Base-by-base conservation (phyloP, 2,888 invertebrate species). In the Xanthostigma xanthostigma region DNA sequence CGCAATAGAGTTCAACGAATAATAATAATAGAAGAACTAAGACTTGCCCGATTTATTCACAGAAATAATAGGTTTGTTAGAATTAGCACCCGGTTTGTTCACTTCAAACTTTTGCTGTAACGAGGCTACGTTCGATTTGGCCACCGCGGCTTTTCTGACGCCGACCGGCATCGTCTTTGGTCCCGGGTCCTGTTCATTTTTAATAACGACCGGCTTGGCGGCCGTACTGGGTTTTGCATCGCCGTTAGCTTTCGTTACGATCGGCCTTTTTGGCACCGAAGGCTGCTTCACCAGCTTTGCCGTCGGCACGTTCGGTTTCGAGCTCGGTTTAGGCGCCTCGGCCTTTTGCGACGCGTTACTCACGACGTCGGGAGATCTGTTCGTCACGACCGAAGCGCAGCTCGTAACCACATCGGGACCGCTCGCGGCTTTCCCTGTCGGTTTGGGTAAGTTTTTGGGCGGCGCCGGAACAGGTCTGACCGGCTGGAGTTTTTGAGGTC, bases 51-150 rank as follows among this genome's bases (percentile, higher is more conserved):
- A 5, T 27, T 27, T 27, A 27, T 27, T 27, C 27, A 27, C 27
- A 27, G 27, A 27, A 5, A 27, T 17, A 17, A 17, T 6, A 27
- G 27, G 27, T 27, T 27, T 27, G 6, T 27, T 27, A 4, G 44
- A 34, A 12, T 39, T 33, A 47, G 49, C 49, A 34, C 52, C 46
- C 45, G 55, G 53, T 11, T 53, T 51, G 48, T 66, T 67, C 58
- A 73, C 77, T 66, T 87, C 86, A 61, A 86, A 87, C 63, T 83
- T 85, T 58, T 84, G 84, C 59, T 87, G 86, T 56, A 87, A 68
- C 50, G 81, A 79, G 35, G 85, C 85, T 48, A 86, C 84, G 62
- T 79, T 84, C 14, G 83, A 83, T 40, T 70, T 68, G 60, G 78
- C 78, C 41, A 62, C 64, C 5, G 78, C 69, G 33, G 74, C 67